phyloP scores from a whole-genome alignment of 2,888 invertebrate genomes.

The Diarsia mendica region DNA sequence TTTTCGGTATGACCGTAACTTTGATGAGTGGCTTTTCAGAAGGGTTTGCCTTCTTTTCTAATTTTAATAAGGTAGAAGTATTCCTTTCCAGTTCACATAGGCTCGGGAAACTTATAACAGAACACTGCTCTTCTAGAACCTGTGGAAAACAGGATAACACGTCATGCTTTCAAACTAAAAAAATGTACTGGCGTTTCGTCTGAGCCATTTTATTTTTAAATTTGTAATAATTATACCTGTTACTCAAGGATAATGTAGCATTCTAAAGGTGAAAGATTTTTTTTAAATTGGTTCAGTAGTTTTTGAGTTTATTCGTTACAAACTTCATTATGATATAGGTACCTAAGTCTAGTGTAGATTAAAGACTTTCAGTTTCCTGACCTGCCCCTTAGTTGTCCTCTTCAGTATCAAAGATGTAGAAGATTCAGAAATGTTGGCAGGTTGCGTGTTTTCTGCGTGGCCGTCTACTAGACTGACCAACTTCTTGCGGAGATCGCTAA shows the following conservation, averaged over 20 bases:
- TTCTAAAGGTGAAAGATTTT: too few relatives aligned
- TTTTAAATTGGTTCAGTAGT: too few relatives aligned
- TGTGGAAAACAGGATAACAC: constrained; percentile 51
- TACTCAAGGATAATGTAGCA: too few relatives aligned
- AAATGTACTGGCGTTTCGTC: too few relatives aligned
- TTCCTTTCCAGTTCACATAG: constrained; percentile 44
- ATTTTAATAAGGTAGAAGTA: constrained; percentile 23
- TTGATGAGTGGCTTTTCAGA: constrained; percentile 75
- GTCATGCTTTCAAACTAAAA: neutral
- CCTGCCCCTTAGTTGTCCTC: constrained; percentile 71
- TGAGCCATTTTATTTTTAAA: too few relatives aligned
- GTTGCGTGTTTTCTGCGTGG: constrained; percentile 22
- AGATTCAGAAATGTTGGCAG: constrained; percentile 28
- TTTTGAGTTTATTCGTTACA: too few relatives aligned
- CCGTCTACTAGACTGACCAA: constrained; percentile 8
- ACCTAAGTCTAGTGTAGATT: too few relatives aligned
- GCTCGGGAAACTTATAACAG: constrained; percentile 67
- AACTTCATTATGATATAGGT: too few relatives aligned
- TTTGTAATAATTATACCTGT: too few relatives aligned
- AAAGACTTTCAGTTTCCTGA: constrained; percentile 33
- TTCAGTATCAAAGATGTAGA: constrained; percentile 72
- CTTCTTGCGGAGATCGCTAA: constrained; percentile 34
- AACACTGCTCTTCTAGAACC: constrained; percentile 70
- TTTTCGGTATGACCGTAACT: constrained; percentile 79
- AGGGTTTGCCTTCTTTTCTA: constrained; percentile 17